A percentile compares a stretch with the other conserved stretches of the same genome.
Evolutionary conservation across 2,888 invertebrate species (phyloP).

Genomic region (Vandiemenella viatica): DNA sequence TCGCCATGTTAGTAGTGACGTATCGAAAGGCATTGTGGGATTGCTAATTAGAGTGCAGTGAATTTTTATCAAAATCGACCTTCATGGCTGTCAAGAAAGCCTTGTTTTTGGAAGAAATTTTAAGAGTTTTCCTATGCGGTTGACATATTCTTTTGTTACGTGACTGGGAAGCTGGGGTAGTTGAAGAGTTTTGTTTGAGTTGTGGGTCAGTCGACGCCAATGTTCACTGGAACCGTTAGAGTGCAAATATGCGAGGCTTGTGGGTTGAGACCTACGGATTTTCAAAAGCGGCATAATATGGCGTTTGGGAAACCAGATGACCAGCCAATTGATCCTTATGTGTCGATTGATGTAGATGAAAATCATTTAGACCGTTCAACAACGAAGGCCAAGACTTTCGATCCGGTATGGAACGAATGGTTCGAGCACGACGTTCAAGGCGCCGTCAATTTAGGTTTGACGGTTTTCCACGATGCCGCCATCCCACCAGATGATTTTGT

Average conservation of each 20-base stretch:
- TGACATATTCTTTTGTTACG: constrained; percentile 19
- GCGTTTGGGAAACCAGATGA: constrained; percentile 71
- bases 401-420: constrained; percentile 92
- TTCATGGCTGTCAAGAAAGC: constrained; percentile 26
- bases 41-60: constrained; percentile 23
- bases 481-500: constrained; percentile 98
- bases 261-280: constrained; percentile 92
- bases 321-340: constrained; percentile 91
- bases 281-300: constrained; percentile 72
- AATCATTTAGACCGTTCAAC: constrained; percentile 82
- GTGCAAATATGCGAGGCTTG: constrained; percentile 95
- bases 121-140: constrained; percentile 21
- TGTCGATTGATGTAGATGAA: constrained; percentile 91
- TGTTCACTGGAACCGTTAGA: constrained; percentile 96
- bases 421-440: constrained; percentile 83
- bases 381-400: constrained; percentile 85
- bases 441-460: constrained; percentile 82
- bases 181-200: constrained; percentile 18
- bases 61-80: constrained; percentile 24
- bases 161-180: constrained; percentile 19
- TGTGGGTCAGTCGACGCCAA: constrained; percentile 27
- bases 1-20: constrained; percentile 20
- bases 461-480: constrained; percentile 97
- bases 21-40: constrained; percentile 24
- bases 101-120: constrained; percentile 20